Evolutionary conservation across 2,797 vertebrate species (phyloP).

Genomic region (Antennarius maculatus): DNA sequence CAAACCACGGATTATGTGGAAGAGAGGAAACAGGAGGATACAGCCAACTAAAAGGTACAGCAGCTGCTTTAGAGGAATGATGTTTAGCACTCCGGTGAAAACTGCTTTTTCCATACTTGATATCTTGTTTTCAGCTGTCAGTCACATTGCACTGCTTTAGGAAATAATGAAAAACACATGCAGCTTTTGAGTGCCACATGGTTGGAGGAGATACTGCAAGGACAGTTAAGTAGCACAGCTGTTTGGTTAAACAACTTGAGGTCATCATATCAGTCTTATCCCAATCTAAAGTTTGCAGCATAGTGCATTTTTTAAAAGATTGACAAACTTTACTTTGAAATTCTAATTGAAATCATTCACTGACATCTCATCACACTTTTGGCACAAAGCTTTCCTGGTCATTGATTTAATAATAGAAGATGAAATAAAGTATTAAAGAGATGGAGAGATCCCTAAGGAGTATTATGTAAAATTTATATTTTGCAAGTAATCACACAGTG

Average conservation of each 20-base stretch:
- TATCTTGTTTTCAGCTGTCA: not conserved
- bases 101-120: not conserved
- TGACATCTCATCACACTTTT: not conserved
- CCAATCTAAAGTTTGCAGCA: not conserved
- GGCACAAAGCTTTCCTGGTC: not conserved
- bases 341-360: not conserved
- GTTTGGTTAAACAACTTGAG: constrained; percentile 2
- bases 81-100: not conserved
- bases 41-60: constrained; percentile 87
- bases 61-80: not conserved
- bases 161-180: constrained; percentile 1
- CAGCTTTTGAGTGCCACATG: constrained; percentile 6
- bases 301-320: too few species aligned
- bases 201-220: constrained; percentile 5
- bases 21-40: constrained; percentile 84
- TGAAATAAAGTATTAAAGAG: constrained; percentile 15
- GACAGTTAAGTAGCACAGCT: constrained; percentile 4
- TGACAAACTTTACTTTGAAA: not conserved
- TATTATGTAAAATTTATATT: not conserved
- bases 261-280: not conserved
- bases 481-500: not conserved
- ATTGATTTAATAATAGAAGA: constrained; percentile 7
- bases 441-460: not conserved
- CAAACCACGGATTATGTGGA: constrained; percentile 91
- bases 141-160: not conserved